Conservation (phyloP, 1,140 invertebrate species). For the Atta colombica region DNA sequence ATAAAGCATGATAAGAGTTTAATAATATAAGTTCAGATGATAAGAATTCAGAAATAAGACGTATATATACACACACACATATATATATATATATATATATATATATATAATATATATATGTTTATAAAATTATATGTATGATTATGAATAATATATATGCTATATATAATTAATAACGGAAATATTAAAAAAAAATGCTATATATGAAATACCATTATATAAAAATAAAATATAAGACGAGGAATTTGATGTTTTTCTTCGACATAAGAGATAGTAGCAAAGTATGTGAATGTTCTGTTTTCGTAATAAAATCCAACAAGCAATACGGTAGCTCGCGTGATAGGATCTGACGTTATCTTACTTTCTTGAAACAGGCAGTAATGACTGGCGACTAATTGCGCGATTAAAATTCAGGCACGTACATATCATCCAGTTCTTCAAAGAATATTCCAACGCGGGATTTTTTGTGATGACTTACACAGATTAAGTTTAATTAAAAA, state of each 20-base stretch:
- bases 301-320: constrained; percentile 78
- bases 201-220: not conserved
- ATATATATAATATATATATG: too few relatives aligned
- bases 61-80: too few relatives aligned
- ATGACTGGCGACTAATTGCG: constrained; percentile 76
- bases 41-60: too few relatives aligned
- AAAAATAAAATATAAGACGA: not conserved
- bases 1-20: not conserved
- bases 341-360: constrained; percentile 72
- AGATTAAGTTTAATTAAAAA: constrained; percentile 41
- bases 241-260: not conserved
- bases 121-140: too few relatives aligned
- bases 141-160: not conserved
- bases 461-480: constrained; percentile 7
- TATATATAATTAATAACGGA: not conserved
- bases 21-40: too few relatives aligned
- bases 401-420: constrained; percentile 75
- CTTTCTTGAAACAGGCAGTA: constrained; percentile 62
- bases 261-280: not conserved
- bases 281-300: constrained; percentile 48
- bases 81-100: too few relatives aligned
- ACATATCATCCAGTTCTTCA: constrained; percentile 38
- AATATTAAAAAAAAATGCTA: not conserved
- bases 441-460: constrained; percentile 15
- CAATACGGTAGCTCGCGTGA: constrained; percentile 61